These are phyloP conservation scores for Anaspis maculata DNA, from an alignment of 2,888 invertebrate species.

Conservation along the genomic window DNA sequence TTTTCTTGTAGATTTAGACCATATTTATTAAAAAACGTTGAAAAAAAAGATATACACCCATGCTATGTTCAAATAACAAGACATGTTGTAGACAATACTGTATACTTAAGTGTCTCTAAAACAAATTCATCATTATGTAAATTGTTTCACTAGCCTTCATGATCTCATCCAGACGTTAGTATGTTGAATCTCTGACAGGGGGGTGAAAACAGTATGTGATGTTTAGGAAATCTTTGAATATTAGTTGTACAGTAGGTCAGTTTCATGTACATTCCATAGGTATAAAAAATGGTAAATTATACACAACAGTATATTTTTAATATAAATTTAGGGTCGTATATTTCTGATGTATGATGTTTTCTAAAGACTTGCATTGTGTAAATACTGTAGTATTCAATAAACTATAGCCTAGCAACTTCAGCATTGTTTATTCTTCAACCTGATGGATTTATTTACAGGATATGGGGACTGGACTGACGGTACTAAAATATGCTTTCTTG, in stretches of 20 bases:
- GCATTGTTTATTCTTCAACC: too few relatives aligned
- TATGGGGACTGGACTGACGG: too few relatives aligned
- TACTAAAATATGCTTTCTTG: too few relatives aligned
- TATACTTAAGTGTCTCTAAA: neutral
- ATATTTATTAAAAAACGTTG: too few relatives aligned
- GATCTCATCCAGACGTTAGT: neutral
- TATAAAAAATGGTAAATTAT: neutral
- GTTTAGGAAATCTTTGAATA: neutral
- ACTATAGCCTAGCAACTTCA: too few relatives aligned
- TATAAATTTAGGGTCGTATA: conserved; percentile 1
- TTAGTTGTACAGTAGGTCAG: neutral
- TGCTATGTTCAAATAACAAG: neutral
- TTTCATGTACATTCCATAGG: neutral
- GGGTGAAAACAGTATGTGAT: too few relatives aligned
- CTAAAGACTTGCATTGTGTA: neutral
- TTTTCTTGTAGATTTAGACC: too few relatives aligned
- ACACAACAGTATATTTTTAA: neutral
- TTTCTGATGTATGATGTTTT: neutral
- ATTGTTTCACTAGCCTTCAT: neutral
- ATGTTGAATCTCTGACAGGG: neutral
- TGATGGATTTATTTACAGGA: too few relatives aligned
- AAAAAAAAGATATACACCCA: neutral
- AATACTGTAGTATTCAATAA: too few relatives aligned
- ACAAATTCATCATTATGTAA: too few relatives aligned
- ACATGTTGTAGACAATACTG: neutral